Evolutionary conservation across 2,113 vertebrate genomes (phyloP).

Genomic region (Podarcis raffonei): DNA sequence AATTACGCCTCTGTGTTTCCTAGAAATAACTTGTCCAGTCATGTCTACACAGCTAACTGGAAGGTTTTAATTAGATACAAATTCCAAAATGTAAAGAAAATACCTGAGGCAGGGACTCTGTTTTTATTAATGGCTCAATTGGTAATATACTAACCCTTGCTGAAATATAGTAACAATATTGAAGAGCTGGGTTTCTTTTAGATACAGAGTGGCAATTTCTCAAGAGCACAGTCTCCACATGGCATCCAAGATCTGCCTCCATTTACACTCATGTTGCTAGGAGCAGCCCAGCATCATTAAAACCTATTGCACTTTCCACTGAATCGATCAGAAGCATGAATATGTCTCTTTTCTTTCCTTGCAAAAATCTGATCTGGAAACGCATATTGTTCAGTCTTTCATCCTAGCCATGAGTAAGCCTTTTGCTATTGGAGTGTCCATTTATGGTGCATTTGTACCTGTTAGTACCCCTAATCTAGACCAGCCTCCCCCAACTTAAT

Average conservation of each 20-base stretch:
- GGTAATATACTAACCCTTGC: neutral
- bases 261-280: neutral
- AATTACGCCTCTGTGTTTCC: constrained; percentile 41
- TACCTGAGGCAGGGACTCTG: neutral
- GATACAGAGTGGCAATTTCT: neutral
- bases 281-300: neutral
- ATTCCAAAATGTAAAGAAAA: constrained; percentile 7
- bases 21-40: constrained; percentile 50
- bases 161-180: neutral
- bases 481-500: too few species aligned
- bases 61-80: neutral
- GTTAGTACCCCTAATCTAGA: neutral
- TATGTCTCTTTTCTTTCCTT: neutral
- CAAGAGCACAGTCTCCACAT: neutral
- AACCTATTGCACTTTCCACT: neutral
- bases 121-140: fast-evolving
- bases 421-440: neutral
- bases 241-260: neutral
- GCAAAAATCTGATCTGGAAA: neutral
- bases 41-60: neutral
- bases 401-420: too few species aligned
- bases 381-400: neutral
- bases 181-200: neutral
- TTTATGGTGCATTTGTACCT: neutral
- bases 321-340: neutral